A percentile compares a stretch with the other conserved stretches of the same genome.
Conservation (phyloP, 1,140 invertebrate genomes). For the Anagrus nilaparvatae region DNA sequence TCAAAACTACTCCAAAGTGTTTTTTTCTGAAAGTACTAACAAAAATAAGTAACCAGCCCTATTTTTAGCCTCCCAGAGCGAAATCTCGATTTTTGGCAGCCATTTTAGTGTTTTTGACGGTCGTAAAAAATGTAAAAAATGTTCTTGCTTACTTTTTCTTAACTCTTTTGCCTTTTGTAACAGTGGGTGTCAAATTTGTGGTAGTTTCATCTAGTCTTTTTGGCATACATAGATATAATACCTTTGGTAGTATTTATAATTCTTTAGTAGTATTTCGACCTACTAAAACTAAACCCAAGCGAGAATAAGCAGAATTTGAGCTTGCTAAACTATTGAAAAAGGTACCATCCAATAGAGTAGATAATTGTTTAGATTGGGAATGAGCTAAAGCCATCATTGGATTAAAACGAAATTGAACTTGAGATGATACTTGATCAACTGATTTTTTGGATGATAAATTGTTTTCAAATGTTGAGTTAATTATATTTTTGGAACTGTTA, state of each 20-base stretch:
- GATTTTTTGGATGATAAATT: conserved; percentile 24
- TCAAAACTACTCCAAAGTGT: too few relatives aligned
- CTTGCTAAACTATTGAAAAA: conserved; percentile 28
- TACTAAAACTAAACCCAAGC: conserved; percentile 32
- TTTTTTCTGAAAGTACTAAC: too few relatives aligned
- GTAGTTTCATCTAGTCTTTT: conserved; percentile 16
- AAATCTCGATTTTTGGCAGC: too few relatives aligned
- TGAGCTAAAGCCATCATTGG: conserved; percentile 32
- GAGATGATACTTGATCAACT: conserved; percentile 12
- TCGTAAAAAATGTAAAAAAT: conserved; percentile 24
- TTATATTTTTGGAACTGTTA: conserved; percentile 20
- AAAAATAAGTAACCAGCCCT: too few relatives aligned
- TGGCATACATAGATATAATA: conserved; percentile 25
- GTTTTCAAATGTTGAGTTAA: conserved; percentile 11
- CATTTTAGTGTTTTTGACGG: too few relatives aligned
- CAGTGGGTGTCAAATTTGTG: conserved; percentile 10
- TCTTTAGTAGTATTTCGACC: conserved; percentile 29
- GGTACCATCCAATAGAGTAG: conserved; percentile 28
- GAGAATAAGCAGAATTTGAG: conserved; percentile 31
- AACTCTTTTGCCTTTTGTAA: conserved; percentile 29
- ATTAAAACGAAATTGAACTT: conserved; percentile 33
- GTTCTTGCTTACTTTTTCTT: conserved; percentile 33
- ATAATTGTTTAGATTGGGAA: conserved; percentile 27
- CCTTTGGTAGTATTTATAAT: conserved; percentile 29
- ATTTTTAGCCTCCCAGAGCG: too few relatives aligned